Evolutionary conservation across 1,140 invertebrate genomes (phyloP).

Genomic region (Protaetia brevitarsis): DNA sequence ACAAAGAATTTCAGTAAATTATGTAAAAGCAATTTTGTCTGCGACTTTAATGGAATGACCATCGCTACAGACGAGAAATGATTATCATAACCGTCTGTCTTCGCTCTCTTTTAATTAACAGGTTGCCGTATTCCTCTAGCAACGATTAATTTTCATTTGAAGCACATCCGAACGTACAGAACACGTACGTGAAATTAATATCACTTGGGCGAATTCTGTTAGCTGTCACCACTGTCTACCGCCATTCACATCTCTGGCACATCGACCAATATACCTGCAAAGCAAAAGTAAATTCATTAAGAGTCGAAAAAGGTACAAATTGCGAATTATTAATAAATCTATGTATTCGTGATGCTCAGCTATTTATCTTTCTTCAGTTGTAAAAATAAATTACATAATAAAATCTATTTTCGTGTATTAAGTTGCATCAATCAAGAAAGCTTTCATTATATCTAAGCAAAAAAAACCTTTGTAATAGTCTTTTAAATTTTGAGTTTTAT

Average conservation of each 20-base stretch:
- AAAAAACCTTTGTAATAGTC: too few species aligned
- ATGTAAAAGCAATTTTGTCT: slow-evolving; percentile 15
- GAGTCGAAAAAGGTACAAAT: too few species aligned
- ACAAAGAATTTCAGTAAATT: slow-evolving; percentile 16
- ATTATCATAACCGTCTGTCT: slow-evolving; percentile 18
- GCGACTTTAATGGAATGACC: slow-evolving; percentile 19
- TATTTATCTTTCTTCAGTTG: too few species aligned
- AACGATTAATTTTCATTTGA: slow-evolving; percentile 27
- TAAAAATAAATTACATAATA: too few species aligned
- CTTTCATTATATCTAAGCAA: too few species aligned
- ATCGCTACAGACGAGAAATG: slow-evolving; percentile 18
- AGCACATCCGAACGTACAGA: slow-evolving; percentile 8
- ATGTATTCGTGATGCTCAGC: too few species aligned
- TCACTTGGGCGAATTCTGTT: slow-evolving; percentile 13
- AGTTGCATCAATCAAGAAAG: too few species aligned
- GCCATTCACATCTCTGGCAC: not conserved
- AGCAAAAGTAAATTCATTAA: too few species aligned
- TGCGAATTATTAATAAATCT: too few species aligned
- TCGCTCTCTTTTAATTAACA: slow-evolving; percentile 25
- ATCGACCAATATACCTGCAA: too few species aligned
- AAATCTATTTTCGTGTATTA: too few species aligned
- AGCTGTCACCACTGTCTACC: slow-evolving; percentile 8
- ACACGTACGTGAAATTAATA: slow-evolving; percentile 15
- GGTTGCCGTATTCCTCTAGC: slow-evolving; percentile 22
- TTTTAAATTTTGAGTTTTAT: too few species aligned